Evolutionary conservation across 2,113 vertebrate genomes (phyloP).

Genomic region (Notiomystis cincta): DNA sequence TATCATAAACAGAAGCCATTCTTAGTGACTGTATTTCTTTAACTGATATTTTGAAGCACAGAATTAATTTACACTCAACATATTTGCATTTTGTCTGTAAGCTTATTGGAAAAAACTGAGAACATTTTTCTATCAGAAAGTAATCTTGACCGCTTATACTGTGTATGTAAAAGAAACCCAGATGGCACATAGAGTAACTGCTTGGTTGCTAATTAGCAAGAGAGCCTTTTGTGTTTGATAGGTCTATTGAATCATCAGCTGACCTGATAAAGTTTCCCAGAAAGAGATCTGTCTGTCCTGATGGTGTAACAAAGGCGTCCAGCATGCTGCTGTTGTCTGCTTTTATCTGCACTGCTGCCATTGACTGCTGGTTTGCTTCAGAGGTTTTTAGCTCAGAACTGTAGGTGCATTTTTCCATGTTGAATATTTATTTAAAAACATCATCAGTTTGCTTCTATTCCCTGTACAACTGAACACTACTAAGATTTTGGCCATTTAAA

Average conservation of each 20-base stretch:
- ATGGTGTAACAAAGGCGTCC: not conserved
- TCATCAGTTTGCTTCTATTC: not conserved
- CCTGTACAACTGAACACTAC: not conserved
- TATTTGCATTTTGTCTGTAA: not conserved
- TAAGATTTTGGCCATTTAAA: not conserved
- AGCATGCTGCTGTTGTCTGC: not conserved
- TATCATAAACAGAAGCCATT: not conserved
- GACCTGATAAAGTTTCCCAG: not conserved
- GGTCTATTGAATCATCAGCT: not conserved
- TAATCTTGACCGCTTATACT: not conserved
- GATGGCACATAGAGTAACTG: not conserved
- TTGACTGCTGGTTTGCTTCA: not conserved
- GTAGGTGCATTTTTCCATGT: not conserved
- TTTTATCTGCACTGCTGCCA: not conserved
- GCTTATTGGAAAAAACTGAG: not conserved
- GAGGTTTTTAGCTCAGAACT: not conserved
- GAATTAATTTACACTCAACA: not conserved
- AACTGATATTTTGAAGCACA: not conserved
- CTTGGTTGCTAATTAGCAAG: not conserved
- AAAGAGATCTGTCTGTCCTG: not conserved
- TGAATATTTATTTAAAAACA: not conserved
- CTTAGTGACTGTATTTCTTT: not conserved
- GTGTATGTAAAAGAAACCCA: not conserved
- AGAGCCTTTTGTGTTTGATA: not conserved
- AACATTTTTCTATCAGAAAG: not conserved